These are phyloP conservation scores for Amiota mariae DNA, from an alignment of 2,888 invertebrate species.

Conservation along the genomic window DNA sequence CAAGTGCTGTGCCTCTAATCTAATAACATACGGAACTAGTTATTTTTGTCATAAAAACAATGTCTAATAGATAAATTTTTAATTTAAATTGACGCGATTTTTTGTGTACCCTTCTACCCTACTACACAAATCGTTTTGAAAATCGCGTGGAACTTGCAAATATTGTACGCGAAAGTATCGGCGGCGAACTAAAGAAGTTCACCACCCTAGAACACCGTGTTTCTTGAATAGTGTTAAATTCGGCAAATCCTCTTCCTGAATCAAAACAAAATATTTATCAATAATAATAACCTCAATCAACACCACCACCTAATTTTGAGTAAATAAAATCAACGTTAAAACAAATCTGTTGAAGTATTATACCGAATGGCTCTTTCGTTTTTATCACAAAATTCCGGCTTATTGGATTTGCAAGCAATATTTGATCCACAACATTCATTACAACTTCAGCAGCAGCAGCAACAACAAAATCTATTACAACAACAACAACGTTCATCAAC, in stretches of 20 bases:
- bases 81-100: too few relatives aligned
- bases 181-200: slow-evolving; percentile 31
- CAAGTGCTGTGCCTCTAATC: slow-evolving; percentile 47
- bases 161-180: slow-evolving; percentile 55
- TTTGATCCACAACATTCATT: slow-evolving; percentile 69
- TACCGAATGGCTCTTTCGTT: slow-evolving; percentile 74
- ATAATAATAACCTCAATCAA: not conserved
- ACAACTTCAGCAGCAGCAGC: slow-evolving; percentile 51
- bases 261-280: too few relatives aligned
- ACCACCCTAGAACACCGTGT: slow-evolving; percentile 44
- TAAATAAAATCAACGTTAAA: not conserved
- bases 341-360: slow-evolving; percentile 37
- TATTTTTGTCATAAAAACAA: slow-evolving; percentile 44
- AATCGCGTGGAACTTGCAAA: slow-evolving; percentile 47
- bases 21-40: slow-evolving; percentile 38
- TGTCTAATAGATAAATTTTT: slow-evolving; percentile 7
- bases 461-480: slow-evolving; percentile 39
- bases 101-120: slow-evolving; percentile 29
- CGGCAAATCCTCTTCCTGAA: slow-evolving; percentile 6
- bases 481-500: slow-evolving; percentile 52
- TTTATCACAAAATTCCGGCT: slow-evolving; percentile 68
- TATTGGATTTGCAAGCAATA: slow-evolving; percentile 70
- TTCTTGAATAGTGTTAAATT: slow-evolving; percentile 37
- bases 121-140: slow-evolving; percentile 25
- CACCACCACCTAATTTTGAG: not conserved